Conservation (phyloP, 1,140 invertebrate genomes). For the Gonatopus flavifemur region DNA sequence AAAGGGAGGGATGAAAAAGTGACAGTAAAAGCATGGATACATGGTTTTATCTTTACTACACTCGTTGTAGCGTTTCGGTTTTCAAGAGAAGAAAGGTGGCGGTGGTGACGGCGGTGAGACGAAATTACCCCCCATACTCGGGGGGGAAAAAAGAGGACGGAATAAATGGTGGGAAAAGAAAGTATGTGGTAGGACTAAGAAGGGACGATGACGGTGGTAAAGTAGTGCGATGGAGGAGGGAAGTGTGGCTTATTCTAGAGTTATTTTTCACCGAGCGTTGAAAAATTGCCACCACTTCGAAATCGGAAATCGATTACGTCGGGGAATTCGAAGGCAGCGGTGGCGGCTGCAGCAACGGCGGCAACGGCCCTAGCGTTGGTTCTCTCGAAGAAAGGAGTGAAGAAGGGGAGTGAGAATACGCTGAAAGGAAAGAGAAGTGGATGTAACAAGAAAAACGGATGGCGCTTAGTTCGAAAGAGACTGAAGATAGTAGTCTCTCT, state of each 20-base stretch:
- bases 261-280: slow-evolving; percentile 50
- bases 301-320: slow-evolving; percentile 53
- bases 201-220: not conserved
- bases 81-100: not conserved
- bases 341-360: too few relatives aligned
- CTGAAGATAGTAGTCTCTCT: too few relatives aligned
- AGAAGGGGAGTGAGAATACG: too few relatives aligned
- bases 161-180: not conserved
- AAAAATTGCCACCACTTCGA: slow-evolving; percentile 46
- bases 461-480: too few relatives aligned
- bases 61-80: too few relatives aligned
- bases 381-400: too few relatives aligned
- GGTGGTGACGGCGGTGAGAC: not conserved
- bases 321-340: slow-evolving; percentile 17
- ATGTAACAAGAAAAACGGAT: too few relatives aligned
- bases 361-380: too few relatives aligned
- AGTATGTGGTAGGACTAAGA: not conserved
- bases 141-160: slow-evolving; percentile 8
- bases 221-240: slow-evolving; percentile 8
- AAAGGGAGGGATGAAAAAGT: not conserved
- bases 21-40: too few relatives aligned
- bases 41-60: too few relatives aligned
- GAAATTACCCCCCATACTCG: too few relatives aligned
- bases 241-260: slow-evolving; percentile 37
- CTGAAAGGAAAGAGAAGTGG: too few relatives aligned